Conservation (phyloP, 2,888 invertebrate genomes). For the Mantis religiosa region DNA sequence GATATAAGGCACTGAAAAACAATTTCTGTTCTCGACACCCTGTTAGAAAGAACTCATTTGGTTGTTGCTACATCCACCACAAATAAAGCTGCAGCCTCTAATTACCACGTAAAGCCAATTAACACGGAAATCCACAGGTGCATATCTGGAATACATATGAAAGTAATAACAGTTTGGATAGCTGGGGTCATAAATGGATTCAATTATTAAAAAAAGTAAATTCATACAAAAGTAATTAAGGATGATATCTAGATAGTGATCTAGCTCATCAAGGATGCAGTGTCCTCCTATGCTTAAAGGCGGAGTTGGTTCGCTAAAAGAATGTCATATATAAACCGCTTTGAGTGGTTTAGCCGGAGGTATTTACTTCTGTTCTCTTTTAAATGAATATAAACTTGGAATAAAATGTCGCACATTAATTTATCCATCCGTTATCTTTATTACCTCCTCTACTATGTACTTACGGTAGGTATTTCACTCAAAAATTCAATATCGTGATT, state of each 20-base stretch:
- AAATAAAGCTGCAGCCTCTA: background rate
- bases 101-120: background rate
- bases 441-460: too few species aligned
- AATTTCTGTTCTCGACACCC: background rate
- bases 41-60: background rate
- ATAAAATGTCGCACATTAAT: too few species aligned
- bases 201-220: background rate
- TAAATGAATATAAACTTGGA: too few species aligned
- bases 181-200: background rate
- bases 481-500: too few species aligned
- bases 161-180: background rate
- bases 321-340: too few species aligned
- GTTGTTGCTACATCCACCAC: background rate
- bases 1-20: background rate
- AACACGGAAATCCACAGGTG: background rate
- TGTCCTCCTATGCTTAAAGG: background rate
- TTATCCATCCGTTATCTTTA: too few species aligned
- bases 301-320: too few species aligned
- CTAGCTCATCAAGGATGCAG: background rate
- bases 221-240: background rate
- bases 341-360: too few species aligned
- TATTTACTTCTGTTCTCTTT: too few species aligned
- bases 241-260: background rate
- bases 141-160: background rate
- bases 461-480: too few species aligned